A percentile compares a stretch with the other conserved stretches of the same genome.
These are phyloP conservation scores for Sphecodes monilicornis DNA, from an alignment of 2,888 invertebrate species.

Conservation along the genomic window DNA sequence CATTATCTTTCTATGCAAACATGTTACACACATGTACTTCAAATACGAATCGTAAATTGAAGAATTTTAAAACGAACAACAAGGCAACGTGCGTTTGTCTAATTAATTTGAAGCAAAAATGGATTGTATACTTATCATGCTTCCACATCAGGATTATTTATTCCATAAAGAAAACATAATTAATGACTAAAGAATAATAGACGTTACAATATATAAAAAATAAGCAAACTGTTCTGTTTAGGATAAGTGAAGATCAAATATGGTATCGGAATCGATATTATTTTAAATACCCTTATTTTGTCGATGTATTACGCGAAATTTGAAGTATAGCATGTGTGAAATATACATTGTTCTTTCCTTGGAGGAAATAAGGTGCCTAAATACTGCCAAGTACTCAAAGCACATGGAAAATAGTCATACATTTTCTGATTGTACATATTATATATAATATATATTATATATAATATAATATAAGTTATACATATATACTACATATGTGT, in stretches of 20 bases:
- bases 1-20: conserved; percentile 36
- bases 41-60: conserved; percentile 41
- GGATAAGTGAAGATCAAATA: conserved; percentile 10
- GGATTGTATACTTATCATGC: conserved; percentile 24
- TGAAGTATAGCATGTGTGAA: conserved; percentile 19
- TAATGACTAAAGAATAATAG: conserved; percentile 25
- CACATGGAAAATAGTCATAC: conserved; percentile 53
- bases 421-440: conserved; percentile 60
- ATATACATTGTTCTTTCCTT: conserved; percentile 54
- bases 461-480: background rate
- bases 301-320: conserved; percentile 18
- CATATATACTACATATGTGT: background rate
- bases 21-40: conserved; percentile 25
- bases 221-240: conserved; percentile 29
- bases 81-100: conserved; percentile 3
- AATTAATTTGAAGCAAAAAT: conserved; percentile 23
- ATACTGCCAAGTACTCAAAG: conserved; percentile 64
- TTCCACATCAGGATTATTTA: conserved; percentile 36
- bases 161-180: conserved; percentile 29
- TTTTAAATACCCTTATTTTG: conserved; percentile 31
- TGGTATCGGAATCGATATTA: conserved; percentile 29
- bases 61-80: conserved; percentile 15
- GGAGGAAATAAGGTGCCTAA: conserved; percentile 61
- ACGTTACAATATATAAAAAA: conserved; percentile 28
- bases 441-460: background rate